Evolutionary conservation across 2,113 vertebrate species (phyloP), one percentile per base, ranked within the genome.

Genomic region (Toxostoma redivivum): DNA sequence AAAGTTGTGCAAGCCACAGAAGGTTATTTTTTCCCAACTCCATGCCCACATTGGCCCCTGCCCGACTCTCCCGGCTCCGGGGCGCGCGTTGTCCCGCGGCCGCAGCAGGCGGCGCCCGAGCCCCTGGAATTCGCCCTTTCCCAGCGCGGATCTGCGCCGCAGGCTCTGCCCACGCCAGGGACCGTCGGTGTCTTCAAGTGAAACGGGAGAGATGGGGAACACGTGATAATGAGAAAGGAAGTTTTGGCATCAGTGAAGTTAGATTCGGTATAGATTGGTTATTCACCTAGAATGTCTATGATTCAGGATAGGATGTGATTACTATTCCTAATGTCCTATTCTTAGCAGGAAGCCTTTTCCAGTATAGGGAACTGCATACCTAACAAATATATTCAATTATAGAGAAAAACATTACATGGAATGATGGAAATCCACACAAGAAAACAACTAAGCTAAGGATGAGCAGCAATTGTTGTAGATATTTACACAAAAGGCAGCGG

Each of bases 131-230:
- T 2, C 27, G 2, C 42, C 5, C 2, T 19, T 14, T 6, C 23
- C 45, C 45, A 3, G 1, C 0, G 8, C 1, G 15, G 21, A 9
- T 51, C 11, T 5, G 33, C n/a, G 1, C 11, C 19, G 0, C 12
- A 2, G 44, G 9, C 20, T 60, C 24, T 66, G 56, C 12, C 12
- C 20, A 0, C 15, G 5, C 24, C 13, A 4, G 21, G 56, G 15
- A 5, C n/a, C 37, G 17, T 3, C 30, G 11, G 14, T 2, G 12
- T 19, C 48, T 27, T 30, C 5, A 5, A 8, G 12, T 2, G 10
- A 9, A 42, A 27, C 19, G 6, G 25, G 30, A 44, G n/a, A 53
- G 22, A 10, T 2, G 5, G 8, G 35, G 40, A 54, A 76, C 25
- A 24, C 53, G n/a, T 15, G 33, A 30, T 4, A 10, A 15, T 0